Percentiles rank a stretch among this genome's conserved stretches.
Evolutionary conservation across 1,140 invertebrate species (phyloP).

Genomic region (Drosophila sucinea): DNA sequence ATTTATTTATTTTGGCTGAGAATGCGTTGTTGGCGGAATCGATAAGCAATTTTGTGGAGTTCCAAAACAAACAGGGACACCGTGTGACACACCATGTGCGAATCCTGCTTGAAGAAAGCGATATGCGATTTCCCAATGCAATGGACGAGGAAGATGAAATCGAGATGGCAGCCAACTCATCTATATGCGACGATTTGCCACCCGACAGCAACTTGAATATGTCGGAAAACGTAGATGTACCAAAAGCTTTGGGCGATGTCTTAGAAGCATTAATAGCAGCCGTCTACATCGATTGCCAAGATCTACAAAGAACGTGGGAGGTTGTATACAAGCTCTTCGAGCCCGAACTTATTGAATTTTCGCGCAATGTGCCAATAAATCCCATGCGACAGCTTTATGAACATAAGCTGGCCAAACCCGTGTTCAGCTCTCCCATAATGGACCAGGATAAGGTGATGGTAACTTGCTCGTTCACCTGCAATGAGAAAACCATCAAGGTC

Average conservation of each 20-base stretch:
- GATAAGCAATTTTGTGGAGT: constrained; percentile 91
- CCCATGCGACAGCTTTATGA: constrained; percentile 94
- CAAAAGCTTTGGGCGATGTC: constrained; percentile 96
- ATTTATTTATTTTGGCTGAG: constrained; percentile 88
- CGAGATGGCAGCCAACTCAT: neutral
- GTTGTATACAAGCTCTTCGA: constrained; percentile 91
- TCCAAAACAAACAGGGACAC: constrained; percentile 89
- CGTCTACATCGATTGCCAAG: constrained; percentile 94
- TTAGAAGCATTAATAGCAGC: constrained; percentile 97
- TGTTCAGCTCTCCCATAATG: constrained; percentile 83
- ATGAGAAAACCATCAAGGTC: constrained; percentile 85
- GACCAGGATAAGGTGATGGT: constrained; percentile 85
- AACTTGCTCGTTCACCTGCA: constrained; percentile 85
- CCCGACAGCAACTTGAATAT: constrained; percentile 74
- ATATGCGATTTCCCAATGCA: constrained; percentile 52
- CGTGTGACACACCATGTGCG: constrained; percentile 86
- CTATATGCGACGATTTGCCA: neutral
- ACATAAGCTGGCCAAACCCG: constrained; percentile 85
- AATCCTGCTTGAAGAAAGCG: constrained; percentile 88
- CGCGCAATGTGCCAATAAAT: constrained; percentile 93
- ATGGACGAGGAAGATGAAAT: constrained; percentile 66
- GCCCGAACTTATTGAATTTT: constrained; percentile 90
- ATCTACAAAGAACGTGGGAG: constrained; percentile 91
- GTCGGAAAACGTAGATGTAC: constrained; percentile 92
- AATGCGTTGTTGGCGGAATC: constrained; percentile 87